A percentile compares a stretch with the other conserved stretches of the same genome.
phyloP scores from a whole-genome alignment of 2,797 vertebrate species.

The Lophotriccus pileatus region DNA sequence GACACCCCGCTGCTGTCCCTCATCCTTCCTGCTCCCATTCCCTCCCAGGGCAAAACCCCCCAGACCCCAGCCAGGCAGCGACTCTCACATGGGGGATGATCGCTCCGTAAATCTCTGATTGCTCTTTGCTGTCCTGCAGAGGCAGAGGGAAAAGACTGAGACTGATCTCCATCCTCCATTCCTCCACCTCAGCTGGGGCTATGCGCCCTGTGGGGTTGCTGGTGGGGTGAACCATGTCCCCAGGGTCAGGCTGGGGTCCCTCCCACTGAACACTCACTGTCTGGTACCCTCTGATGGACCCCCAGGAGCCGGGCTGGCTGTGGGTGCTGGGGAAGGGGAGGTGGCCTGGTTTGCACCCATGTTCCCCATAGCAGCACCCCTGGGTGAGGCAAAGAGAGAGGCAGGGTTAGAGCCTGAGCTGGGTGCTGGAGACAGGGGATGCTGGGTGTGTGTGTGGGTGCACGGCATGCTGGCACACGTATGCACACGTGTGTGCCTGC shows the following conservation, averaged over 20 bases:
- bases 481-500: not conserved
- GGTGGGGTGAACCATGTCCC: not conserved
- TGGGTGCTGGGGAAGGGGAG: not conserved
- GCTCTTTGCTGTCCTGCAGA: constrained; percentile 42
- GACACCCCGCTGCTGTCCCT: not conserved
- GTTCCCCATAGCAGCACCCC: constrained; percentile 39
- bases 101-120: not conserved
- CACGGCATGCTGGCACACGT: not conserved
- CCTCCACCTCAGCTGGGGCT: not conserved
- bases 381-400: not conserved
- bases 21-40: not conserved
- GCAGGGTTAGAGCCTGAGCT: not conserved
- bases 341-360: not conserved
- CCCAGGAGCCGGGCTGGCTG: not conserved
- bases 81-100: constrained; percentile 45
- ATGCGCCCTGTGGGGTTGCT: not conserved
- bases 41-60: not conserved
- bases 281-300: not conserved
- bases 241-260: not conserved
- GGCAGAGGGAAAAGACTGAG: not conserved
- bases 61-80: not conserved
- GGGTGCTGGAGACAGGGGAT: not conserved
- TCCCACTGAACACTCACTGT: not conserved
- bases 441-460: not conserved
- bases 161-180: not conserved